Percentiles rank a stretch among this genome's conserved stretches.
Conservation (phyloP, 2,888 invertebrate genomes). For the Metallyticus violacea region DNA sequence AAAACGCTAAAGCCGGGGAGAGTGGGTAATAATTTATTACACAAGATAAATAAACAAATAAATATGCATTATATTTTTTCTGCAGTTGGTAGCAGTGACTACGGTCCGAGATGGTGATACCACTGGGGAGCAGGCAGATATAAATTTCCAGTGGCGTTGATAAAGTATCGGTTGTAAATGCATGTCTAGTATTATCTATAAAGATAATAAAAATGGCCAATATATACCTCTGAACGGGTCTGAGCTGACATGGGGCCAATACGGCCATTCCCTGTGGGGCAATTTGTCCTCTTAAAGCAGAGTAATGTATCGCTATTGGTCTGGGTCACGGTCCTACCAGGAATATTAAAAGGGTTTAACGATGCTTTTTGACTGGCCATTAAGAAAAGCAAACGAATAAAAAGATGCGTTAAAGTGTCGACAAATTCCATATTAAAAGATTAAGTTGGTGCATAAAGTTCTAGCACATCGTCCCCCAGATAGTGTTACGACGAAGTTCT, state of each 20-base stretch:
- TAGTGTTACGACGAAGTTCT: background rate
- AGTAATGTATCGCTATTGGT: background rate
- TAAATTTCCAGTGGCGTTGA: background rate
- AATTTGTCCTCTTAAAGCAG: background rate
- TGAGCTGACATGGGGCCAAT: no score
- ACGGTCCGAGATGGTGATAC: background rate
- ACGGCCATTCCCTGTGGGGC: background rate
- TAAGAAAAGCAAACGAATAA: background rate
- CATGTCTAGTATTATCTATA: background rate
- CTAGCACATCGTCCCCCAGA: background rate
- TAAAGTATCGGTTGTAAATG: background rate
- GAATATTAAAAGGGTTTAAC: background rate
- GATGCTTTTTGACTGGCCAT: background rate
- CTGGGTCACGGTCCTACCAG: background rate
- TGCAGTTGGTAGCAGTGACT: background rate
- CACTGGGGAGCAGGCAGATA: background rate
- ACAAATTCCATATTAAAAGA: background rate
- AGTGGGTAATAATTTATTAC: no score
- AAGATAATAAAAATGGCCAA: background rate
- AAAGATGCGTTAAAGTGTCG: background rate
- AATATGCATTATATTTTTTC: background rate
- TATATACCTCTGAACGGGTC: no score
- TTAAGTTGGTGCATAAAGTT: background rate
- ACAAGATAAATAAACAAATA: no score
- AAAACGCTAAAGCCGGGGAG: no score